Conservation (phyloP, 2,888 invertebrate genomes). For the Xanthorhoe spadicearia region DNA sequence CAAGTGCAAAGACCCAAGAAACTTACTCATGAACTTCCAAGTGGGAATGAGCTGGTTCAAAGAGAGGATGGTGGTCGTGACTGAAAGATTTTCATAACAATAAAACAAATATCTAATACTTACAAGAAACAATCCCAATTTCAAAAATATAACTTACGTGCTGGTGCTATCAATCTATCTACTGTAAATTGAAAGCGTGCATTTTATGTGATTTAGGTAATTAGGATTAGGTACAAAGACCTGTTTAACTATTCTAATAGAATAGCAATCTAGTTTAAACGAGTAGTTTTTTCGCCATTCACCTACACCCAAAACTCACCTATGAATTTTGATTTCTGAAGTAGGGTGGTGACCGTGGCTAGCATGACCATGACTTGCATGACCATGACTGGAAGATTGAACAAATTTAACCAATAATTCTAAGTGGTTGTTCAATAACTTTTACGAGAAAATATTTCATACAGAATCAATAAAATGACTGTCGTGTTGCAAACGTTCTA, state of each 20-base stretch:
- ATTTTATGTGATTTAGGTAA: slow-evolving; percentile 5
- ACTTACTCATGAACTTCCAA: slow-evolving; percentile 67
- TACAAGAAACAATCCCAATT: slow-evolving; percentile 2
- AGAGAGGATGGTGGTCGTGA: slow-evolving; percentile 34
- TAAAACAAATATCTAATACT: slow-evolving; percentile 17
- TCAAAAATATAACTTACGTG: slow-evolving; percentile 8
- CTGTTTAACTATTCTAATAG: not conserved
- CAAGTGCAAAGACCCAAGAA: slow-evolving; percentile 20
- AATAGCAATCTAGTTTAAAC: not conserved
- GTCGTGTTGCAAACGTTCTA: not conserved
- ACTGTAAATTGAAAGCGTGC: slow-evolving; percentile 16
- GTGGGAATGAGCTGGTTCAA: slow-evolving; percentile 49
- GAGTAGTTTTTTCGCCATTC: not conserved
- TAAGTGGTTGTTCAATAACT: not conserved
- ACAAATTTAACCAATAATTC: slow-evolving; percentile 12
- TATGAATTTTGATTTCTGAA: slow-evolving; percentile 45
- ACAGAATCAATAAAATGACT: not conserved
- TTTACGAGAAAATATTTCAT: not conserved
- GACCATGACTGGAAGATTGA: slow-evolving; percentile 45
- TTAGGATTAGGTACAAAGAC: not conserved
- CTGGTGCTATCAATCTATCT: slow-evolving; percentile 11
- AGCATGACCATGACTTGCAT: slow-evolving; percentile 29
- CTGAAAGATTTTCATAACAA: slow-evolving; percentile 28
- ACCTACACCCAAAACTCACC: slow-evolving; percentile 41
- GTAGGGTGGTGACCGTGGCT: slow-evolving; percentile 31